A percentile compares a stretch with the other conserved stretches of the same genome.
These are phyloP conservation scores for Pollenia griseotomentosa DNA, from an alignment of 2,888 invertebrate genomes.

Conservation along the genomic window DNA sequence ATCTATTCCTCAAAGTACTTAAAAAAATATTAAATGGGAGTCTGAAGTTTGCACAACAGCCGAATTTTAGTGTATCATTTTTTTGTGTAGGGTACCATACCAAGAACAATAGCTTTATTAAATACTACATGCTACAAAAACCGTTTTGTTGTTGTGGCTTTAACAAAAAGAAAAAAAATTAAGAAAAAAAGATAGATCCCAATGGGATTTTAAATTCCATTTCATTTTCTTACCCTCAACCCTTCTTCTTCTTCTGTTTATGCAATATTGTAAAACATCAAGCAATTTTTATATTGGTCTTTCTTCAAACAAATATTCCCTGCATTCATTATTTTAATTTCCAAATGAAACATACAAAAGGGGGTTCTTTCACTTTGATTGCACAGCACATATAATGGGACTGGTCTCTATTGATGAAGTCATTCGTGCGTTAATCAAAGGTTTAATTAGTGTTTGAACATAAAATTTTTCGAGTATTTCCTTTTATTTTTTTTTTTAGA, in stretches of 20 bases:
- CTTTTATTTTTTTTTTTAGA: slow-evolving; percentile 7
- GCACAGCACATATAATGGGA: slow-evolving; percentile 9
- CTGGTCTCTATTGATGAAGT: slow-evolving; percentile 59
- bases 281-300: slow-evolving; percentile 16
- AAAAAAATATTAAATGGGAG: too few species aligned
- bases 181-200: slow-evolving; percentile 12
- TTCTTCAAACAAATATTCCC: slow-evolving; percentile 9
- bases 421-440: slow-evolving; percentile 68
- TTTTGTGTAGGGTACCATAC: slow-evolving; percentile 14
- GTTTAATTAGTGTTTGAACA: slow-evolving; percentile 67
- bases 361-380: slow-evolving; percentile 51
- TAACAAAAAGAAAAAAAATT: slow-evolving; percentile 2
- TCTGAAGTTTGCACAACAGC: background rate
- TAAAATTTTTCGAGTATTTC: slow-evolving; percentile 53
- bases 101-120: slow-evolving; percentile 1
- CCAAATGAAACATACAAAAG: slow-evolving; percentile 38
- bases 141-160: slow-evolving; percentile 32
- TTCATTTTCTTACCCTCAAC: slow-evolving; percentile 53
- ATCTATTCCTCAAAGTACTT: too few species aligned
- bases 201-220: slow-evolving; percentile 46
- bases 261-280: slow-evolving; percentile 28
- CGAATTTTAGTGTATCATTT: background rate
- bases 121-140: slow-evolving; percentile 21
- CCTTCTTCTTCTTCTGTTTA: slow-evolving; percentile 5
- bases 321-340: slow-evolving; percentile 54